A percentile compares a stretch with the other conserved stretches of the same genome.
These are phyloP conservation scores for Lophius americanus DNA, from an alignment of 2,797 vertebrate genomes.

Conservation along the genomic window DNA sequence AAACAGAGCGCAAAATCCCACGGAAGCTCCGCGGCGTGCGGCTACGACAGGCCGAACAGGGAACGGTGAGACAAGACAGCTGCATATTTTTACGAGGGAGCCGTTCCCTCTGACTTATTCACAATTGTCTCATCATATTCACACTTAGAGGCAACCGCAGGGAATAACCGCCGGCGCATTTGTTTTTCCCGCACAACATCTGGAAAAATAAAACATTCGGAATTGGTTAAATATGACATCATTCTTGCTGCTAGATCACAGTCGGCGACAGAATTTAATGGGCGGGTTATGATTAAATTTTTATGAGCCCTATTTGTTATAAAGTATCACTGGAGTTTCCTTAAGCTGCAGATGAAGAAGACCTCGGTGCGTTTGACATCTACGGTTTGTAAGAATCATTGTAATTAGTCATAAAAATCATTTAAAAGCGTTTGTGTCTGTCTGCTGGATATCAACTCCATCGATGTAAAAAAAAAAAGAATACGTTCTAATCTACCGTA, in stretches of 20 bases:
- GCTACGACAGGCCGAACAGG: slow-evolving; percentile 34
- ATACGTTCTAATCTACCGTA: too few relatives aligned
- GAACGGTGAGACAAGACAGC: slow-evolving; percentile 48
- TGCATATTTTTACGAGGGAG: slow-evolving; percentile 47
- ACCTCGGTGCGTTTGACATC: slow-evolving; percentile 14
- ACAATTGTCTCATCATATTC: slow-evolving; percentile 67
- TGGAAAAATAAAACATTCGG: slow-evolving; percentile 6
- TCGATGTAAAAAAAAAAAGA: too few relatives aligned
- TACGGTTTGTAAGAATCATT: slow-evolving; percentile 19
- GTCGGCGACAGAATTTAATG: neutral
- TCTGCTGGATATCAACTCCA: neutral
- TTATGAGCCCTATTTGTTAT: neutral
- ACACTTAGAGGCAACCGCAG: slow-evolving; percentile 49
- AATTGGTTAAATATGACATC: neutral
- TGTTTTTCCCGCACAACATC: slow-evolving; percentile 29
- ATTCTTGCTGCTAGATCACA: neutral
- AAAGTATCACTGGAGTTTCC: neutral
- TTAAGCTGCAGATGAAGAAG: neutral
- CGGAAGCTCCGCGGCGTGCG: slow-evolving; percentile 38
- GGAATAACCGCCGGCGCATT: slow-evolving; percentile 36
- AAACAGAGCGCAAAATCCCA: slow-evolving; percentile 76
- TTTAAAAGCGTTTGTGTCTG: neutral
- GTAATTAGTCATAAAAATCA: slow-evolving; percentile 21
- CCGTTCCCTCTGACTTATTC: slow-evolving; percentile 61
- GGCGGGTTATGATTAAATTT: neutral